Conservation (phyloP, 2,113 vertebrate genomes). For the Centropus unirufus region DNA sequence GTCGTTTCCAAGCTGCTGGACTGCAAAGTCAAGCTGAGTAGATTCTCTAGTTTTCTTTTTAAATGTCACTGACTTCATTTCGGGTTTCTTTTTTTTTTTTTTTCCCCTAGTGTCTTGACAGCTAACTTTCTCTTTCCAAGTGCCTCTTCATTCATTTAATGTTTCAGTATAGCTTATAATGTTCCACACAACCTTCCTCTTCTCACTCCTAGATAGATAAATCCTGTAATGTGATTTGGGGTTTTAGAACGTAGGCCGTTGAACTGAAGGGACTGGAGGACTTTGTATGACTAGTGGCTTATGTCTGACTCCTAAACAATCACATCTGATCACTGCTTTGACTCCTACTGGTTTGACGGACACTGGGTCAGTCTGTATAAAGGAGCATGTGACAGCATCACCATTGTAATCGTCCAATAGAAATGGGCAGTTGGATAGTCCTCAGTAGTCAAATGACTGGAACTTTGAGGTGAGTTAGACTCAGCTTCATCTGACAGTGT, state of each 20-base stretch:
- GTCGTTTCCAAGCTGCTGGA: conserved; percentile 64
- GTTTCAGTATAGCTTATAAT: neutral
- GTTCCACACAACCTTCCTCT: neutral
- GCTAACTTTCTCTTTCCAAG: neutral
- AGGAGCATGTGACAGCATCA: neutral
- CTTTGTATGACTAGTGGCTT: neutral
- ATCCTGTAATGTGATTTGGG: neutral
- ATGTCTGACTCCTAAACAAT: neutral
- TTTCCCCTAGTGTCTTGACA: conserved; percentile 17
- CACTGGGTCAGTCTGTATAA: neutral
- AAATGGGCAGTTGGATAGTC: neutral
- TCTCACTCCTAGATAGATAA: neutral
- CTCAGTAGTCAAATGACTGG: neutral
- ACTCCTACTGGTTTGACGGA: neutral
- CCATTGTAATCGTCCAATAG: neutral
- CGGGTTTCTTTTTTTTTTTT: neutral
- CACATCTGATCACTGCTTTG: neutral
- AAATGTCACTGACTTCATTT: conserved; percentile 72
- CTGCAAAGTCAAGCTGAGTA: conserved; percentile 52
- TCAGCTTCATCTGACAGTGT: neutral
- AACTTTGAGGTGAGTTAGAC: neutral
- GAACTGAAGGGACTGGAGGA: neutral
- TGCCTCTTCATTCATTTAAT: conserved; percentile 21
- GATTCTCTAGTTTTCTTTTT: conserved; percentile 60
- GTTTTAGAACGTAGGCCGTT: neutral